phyloP scores from a whole-genome alignment of 2,797 vertebrate species.

The Cirrhinus molitorella region DNA sequence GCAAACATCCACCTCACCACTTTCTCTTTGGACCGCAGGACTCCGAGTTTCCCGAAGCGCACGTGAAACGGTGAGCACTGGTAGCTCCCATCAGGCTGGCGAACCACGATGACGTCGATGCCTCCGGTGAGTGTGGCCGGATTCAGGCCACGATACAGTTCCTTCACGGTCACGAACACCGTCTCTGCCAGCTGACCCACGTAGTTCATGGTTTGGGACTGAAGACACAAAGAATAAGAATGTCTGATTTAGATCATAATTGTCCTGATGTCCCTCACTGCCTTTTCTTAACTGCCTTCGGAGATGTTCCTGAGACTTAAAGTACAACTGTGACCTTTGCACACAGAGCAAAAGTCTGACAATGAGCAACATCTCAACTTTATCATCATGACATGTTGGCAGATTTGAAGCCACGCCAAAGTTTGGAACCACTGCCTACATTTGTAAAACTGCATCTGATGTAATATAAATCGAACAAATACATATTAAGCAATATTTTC shows the following conservation, averaged over 20 bases:
- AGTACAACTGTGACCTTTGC: constrained; percentile 22
- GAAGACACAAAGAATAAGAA: neutral
- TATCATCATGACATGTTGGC: neutral
- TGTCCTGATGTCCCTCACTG: neutral
- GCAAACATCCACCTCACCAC: constrained; percentile 78
- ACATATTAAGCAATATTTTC: neutral
- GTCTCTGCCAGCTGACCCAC: constrained; percentile 93
- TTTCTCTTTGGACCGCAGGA: constrained; percentile 93
- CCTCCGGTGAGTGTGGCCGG: constrained; percentile 90
- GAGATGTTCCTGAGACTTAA: neutral
- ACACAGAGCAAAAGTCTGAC: constrained; percentile 18
- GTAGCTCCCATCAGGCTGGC: constrained; percentile 89
- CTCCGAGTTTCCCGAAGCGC: constrained; percentile 94
- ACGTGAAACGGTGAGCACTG: constrained; percentile 95
- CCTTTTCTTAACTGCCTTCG: no score
- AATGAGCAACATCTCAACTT: neutral
- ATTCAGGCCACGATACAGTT: constrained; percentile 92
- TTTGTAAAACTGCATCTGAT: neutral
- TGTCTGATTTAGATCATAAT: neutral
- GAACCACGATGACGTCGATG: constrained; percentile 93
- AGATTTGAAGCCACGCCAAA: neutral
- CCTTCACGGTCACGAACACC: constrained; percentile 89
- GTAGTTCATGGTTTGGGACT: constrained; percentile 93
- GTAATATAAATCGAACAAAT: neutral
- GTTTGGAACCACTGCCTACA: neutral